A percentile compares a stretch with the other conserved stretches of the same genome.
Conservation (phyloP, 2,113 vertebrate genomes). For the Pseudorhombus dupliciocellatus region DNA sequence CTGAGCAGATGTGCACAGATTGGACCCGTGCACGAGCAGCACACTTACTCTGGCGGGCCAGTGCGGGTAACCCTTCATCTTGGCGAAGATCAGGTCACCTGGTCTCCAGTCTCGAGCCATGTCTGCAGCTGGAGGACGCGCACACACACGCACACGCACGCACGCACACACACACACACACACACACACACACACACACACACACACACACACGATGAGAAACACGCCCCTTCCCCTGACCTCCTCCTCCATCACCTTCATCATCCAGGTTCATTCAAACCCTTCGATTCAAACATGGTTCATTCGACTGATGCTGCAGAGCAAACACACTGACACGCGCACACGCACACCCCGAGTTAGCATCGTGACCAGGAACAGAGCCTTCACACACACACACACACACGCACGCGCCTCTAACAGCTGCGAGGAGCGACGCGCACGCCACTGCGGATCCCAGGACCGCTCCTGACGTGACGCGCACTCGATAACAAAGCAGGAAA, state of each 20-base stretch:
- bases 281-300: constrained; percentile 13
- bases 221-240: constrained; percentile 41
- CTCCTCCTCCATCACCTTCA: not conserved
- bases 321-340: too few species aligned
- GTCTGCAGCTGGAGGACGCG: constrained; percentile 6
- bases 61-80: constrained; percentile 98
- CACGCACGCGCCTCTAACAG: not conserved
- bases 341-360: too few species aligned
- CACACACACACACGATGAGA: too few species aligned
- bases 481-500: not conserved
- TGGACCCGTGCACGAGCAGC: not conserved
- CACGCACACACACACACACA: too few species aligned
- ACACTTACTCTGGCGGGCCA: constrained; percentile 93
- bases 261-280: not conserved
- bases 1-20: not conserved
- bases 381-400: not conserved
- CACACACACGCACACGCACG: too few species aligned
- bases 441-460: too few species aligned
- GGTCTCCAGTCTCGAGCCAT: constrained; percentile 95
- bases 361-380: too few species aligned
- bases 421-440: not conserved
- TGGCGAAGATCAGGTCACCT: constrained; percentile 95
- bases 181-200: too few species aligned
- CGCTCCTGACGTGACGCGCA: too few species aligned
- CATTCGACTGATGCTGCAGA: not conserved